A percentile compares a stretch with the other conserved stretches of the same genome.
Evolutionary conservation across 2,888 invertebrate genomes (phyloP).

Genomic region (Drosophila kuntzei): DNA sequence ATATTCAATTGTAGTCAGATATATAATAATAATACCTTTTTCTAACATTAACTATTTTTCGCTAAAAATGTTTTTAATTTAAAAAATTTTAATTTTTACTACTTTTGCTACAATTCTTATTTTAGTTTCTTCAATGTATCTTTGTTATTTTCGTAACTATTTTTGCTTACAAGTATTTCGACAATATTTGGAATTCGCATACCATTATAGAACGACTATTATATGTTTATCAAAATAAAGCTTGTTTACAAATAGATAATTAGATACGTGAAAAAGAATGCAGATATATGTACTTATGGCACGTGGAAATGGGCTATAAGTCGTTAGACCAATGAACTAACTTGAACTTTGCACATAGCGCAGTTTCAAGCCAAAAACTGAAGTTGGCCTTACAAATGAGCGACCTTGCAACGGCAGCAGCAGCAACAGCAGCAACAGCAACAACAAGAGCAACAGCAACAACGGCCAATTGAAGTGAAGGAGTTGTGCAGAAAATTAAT

Average conservation of each 20-base stretch:
- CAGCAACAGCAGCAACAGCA: slow-evolving; percentile 21
- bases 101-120: too few relatives aligned
- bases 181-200: too few relatives aligned
- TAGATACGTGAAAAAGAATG: background rate
- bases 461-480: slow-evolving; percentile 53
- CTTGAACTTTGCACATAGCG: slow-evolving; percentile 31
- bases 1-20: too few relatives aligned
- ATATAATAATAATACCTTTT: too few relatives aligned
- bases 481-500: slow-evolving; percentile 63
- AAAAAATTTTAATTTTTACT: too few relatives aligned
- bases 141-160: too few relatives aligned
- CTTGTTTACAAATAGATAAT: background rate
- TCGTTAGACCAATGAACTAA: slow-evolving; percentile 36
- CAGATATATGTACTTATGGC: background rate
- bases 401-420: slow-evolving; percentile 59
- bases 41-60: too few relatives aligned
- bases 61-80: too few relatives aligned
- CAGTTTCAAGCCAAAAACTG: slow-evolving; percentile 8
- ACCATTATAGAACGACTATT: too few relatives aligned
- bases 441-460: slow-evolving; percentile 11
- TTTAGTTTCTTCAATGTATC: too few relatives aligned
- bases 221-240: too few relatives aligned
- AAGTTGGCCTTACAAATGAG: slow-evolving; percentile 62
- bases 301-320: background rate
- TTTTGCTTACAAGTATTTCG: too few relatives aligned